Conservation (phyloP, 2,797 vertebrate genomes). For the Aplochiton taeniatus region DNA sequence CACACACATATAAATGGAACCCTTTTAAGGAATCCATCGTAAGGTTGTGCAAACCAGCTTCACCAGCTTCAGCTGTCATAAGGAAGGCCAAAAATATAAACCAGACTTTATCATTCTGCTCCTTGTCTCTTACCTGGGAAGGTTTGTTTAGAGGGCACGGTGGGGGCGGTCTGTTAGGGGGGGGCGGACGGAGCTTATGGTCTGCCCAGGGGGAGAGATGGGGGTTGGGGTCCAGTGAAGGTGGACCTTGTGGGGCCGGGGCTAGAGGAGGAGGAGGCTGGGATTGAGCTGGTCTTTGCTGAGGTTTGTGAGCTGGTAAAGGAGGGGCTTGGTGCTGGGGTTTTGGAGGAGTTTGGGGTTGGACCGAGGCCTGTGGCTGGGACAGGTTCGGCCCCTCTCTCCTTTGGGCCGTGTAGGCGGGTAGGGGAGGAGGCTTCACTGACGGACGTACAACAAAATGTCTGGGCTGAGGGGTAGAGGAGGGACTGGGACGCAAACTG, state of each 20-base stretch:
- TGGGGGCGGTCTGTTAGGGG: slow-evolving; percentile 87
- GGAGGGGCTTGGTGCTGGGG: slow-evolving; percentile 39
- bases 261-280: slow-evolving; percentile 43
- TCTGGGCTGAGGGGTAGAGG: slow-evolving; percentile 49
- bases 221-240: slow-evolving; percentile 28
- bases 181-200: slow-evolving; percentile 61
- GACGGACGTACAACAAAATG: slow-evolving; percentile 55
- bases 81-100: no score
- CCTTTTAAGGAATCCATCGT: no score
- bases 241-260: slow-evolving; percentile 42
- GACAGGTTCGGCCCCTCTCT: slow-evolving; percentile 4
- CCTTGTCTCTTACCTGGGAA: slow-evolving; percentile 68
- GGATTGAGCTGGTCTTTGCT: slow-evolving; percentile 19
- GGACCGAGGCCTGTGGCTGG: neutral
- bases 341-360: slow-evolving; percentile 68
- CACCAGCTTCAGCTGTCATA: no score
- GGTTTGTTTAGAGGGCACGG: slow-evolving; percentile 78
- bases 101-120: no score
- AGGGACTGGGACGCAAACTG: slow-evolving; percentile 40
- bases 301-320: neutral
- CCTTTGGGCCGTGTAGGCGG: slow-evolving; percentile 40
- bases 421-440: slow-evolving; percentile 68
- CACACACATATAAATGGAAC: no score
- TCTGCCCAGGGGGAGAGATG: slow-evolving; percentile 10
- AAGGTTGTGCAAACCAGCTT: no score